These are phyloP conservation scores for Lysandra coridon DNA, from an alignment of 2,888 invertebrate genomes.

Conservation along the genomic window DNA sequence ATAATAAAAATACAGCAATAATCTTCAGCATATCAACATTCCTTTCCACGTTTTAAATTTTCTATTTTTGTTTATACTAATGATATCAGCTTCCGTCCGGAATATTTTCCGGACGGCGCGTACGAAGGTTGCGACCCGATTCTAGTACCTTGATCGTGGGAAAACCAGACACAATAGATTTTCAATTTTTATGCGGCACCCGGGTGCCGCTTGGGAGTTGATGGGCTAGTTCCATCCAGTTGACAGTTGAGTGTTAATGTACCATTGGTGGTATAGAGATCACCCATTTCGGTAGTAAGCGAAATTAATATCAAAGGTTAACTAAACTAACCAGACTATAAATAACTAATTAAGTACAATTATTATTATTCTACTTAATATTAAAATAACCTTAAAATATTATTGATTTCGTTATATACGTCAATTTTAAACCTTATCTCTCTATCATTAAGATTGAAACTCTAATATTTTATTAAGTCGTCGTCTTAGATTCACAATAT, in stretches of 20 bases:
- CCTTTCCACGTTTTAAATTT: no score
- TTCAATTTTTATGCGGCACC: no score
- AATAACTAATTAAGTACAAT: background rate
- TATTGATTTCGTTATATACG: background rate
- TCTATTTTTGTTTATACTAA: no score
- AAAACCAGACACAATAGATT: no score
- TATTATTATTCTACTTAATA: background rate
- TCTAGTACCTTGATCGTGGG: no score
- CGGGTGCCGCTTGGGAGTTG: no score
- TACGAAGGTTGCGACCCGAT: no score
- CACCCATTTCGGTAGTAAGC: background rate
- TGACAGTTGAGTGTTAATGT: background rate
- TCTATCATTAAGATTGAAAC: background rate
- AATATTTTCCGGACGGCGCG: no score
- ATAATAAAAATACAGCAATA: no score
- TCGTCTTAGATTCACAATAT: background rate
- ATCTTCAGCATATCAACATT: no score
- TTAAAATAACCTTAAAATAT: background rate
- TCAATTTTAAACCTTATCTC: background rate
- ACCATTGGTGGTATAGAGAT: background rate
- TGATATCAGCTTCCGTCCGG: no score
- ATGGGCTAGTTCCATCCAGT: background rate
- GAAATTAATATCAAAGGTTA: background rate
- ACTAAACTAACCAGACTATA: background rate
- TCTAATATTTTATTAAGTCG: background rate